phyloP scores from a whole-genome alignment of 2,888 invertebrate species.

The Leptinotarsa juncta region DNA sequence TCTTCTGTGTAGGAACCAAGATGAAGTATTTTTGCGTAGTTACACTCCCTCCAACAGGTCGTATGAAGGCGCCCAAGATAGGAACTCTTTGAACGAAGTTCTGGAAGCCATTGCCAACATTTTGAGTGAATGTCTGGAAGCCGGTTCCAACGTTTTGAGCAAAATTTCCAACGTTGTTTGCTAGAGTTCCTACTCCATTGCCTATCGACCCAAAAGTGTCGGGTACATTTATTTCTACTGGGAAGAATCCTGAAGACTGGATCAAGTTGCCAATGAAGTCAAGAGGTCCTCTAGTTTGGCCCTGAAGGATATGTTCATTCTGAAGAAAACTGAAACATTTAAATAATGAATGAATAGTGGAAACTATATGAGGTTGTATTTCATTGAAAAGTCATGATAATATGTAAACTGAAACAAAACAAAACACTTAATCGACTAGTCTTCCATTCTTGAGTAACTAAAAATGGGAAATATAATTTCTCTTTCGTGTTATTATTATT shows the following conservation, averaged over 20 bases:
- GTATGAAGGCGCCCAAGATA: conserved; percentile 41
- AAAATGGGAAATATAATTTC: too few relatives aligned
- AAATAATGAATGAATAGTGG: not conserved
- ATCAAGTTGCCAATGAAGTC: conserved; percentile 66
- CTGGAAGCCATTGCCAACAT: conserved; percentile 49
- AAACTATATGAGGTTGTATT: too few relatives aligned
- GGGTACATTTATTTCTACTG: conserved; percentile 74
- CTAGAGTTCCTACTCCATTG: conserved; percentile 42
- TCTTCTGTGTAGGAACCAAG: conserved; percentile 39
- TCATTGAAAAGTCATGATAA: too few relatives aligned
- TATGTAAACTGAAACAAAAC: too few relatives aligned
- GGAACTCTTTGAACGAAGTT: conserved; percentile 48
- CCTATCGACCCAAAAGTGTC: conserved; percentile 66
- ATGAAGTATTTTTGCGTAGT: conserved; percentile 33
- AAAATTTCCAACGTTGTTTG: conserved; percentile 47
- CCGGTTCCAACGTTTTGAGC: conserved; percentile 48
- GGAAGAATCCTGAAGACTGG: conserved; percentile 70
- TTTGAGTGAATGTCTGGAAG: conserved; percentile 47
- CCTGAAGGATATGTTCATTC: conserved; percentile 13
- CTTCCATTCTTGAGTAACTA: too few relatives aligned
- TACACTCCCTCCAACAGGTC: conserved; percentile 32
- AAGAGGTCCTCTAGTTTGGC: conserved; percentile 51
- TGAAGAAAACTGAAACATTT: conserved; percentile 30
- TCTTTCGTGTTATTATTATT: too few relatives aligned
- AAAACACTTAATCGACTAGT: too few relatives aligned